Conservation (phyloP, 2,888 invertebrate genomes). For the Gymnoscelis rufifasciata region DNA sequence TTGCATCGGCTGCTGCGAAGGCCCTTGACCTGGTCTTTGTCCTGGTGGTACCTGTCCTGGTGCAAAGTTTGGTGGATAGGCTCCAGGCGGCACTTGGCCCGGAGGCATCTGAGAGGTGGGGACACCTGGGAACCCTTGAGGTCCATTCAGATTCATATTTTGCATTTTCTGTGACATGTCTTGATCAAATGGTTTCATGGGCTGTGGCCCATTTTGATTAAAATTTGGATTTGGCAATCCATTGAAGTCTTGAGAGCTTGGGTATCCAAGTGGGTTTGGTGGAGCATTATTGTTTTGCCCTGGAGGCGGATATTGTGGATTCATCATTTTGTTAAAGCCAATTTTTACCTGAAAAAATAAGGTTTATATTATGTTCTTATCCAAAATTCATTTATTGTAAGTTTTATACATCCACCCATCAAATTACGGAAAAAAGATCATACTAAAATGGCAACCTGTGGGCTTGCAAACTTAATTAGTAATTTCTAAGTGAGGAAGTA, state of each 20-base stretch:
- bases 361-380: not conserved
- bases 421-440: no score
- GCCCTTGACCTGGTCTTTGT: slow-evolving; percentile 14
- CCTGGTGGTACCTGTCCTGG: slow-evolving; percentile 38
- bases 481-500: no score
- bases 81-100: slow-evolving; percentile 48
- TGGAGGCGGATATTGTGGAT: slow-evolving; percentile 69
- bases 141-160: slow-evolving; percentile 63
- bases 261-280: slow-evolving; percentile 54
- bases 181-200: slow-evolving; percentile 42
- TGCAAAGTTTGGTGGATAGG: slow-evolving; percentile 49
- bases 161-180: slow-evolving; percentile 74
- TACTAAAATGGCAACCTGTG: no score
- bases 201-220: slow-evolving; percentile 49
- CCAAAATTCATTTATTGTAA: not conserved
- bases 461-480: no score
- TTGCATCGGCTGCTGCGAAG: slow-evolving; percentile 30
- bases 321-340: slow-evolving; percentile 66
- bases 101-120: slow-evolving; percentile 55
- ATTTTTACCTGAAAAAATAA: slow-evolving; percentile 38
- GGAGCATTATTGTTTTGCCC: slow-evolving; percentile 72
- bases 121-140: slow-evolving; percentile 41
- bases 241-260: slow-evolving; percentile 60
- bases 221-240: slow-evolving; percentile 67
- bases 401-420: no score